Evolutionary conservation across 2,888 invertebrate genomes (phyloP), one percentile per base, ranked within the genome.

Genomic region (Hetaerina titia): DNA sequence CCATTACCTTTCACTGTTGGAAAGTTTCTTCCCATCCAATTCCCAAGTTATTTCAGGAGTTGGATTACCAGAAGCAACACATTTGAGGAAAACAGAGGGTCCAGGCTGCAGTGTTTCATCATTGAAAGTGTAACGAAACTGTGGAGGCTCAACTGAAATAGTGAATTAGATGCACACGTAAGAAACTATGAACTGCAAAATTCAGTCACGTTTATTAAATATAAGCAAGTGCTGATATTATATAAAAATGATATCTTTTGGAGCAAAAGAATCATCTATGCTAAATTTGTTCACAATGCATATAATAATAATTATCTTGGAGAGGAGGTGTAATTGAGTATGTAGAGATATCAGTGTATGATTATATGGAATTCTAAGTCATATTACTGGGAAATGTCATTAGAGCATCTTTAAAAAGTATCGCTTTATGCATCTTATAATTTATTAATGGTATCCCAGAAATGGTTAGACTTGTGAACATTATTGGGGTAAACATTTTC

Each of bases 1-100:
- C 56, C 4, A 94, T 96, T 96, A 97, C 96, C 98, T 97, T 96
- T 98, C 98, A 95, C 97, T 98, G 96, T 98, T 98, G 89, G 98
- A 97, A 94, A 99, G 97, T 95, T 98, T 98, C 96, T 98, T 98
- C 95, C 98, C 98, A 96, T 99, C 99, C 95, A 99, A 97, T 96
- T 98, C 98, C 99, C 99, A 99, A 45, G 98, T 98, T 96, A 99
- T 99, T 97, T 98, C 98, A 90, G 99, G 99, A 0, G 98, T 98
- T 0, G 99, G 99, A 97, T 99, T 99, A 94, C 99, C 99, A 95
- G 99, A 98, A 13, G 99, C 99, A 92, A 98, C 98, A 97, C 99
- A 99, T 96, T 99, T 99, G 95, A 99, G 97, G 95, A 98, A 98
- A 22, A 99, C 98, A 92, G 98, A 98, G 94, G 99, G 98, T 94